A percentile compares a stretch with the other conserved stretches of the same genome.
Evolutionary conservation across 1,140 invertebrate species (phyloP).

Genomic region (Orchestia grillus): DNA sequence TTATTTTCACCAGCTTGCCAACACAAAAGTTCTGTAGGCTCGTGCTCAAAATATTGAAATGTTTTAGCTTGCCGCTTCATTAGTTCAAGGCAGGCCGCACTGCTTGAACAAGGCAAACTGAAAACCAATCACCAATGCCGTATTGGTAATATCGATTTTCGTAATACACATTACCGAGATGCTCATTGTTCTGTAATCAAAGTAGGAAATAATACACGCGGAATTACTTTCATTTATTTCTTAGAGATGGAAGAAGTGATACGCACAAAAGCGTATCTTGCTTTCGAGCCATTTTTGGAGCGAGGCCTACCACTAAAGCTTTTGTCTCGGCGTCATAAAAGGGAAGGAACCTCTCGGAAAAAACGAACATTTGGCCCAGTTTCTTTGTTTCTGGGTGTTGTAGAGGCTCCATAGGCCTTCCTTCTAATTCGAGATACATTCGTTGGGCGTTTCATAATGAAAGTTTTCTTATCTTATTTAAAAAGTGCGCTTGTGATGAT

Average conservation of each 20-base stretch:
- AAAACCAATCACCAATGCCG: slow-evolving; percentile 47
- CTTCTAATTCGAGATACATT: neutral
- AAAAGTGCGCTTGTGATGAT: too few relatives aligned
- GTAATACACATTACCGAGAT: neutral
- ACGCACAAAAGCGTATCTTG: slow-evolving; percentile 3
- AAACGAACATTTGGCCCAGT: neutral
- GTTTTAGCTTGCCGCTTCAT: neutral
- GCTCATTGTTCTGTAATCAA: neutral
- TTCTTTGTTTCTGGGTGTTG: neutral
- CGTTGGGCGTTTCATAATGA: neutral
- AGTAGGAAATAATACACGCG: neutral
- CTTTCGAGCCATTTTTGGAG: neutral
- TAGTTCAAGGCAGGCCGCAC: neutral
- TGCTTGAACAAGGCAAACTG: neutral
- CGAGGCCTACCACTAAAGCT: neutral
- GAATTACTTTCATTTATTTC: neutral
- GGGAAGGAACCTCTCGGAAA: neutral
- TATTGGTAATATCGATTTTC: neutral
- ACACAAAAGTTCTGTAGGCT: neutral
- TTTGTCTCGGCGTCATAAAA: neutral
- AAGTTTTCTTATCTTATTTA: too few relatives aligned
- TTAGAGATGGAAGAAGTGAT: neutral
- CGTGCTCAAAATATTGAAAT: neutral
- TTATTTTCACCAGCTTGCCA: slow-evolving; percentile 23
- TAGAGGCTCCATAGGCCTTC: neutral